Evolutionary conservation across 1,140 invertebrate species (phyloP), one percentile per base, ranked within the genome.

Genomic region (Heliothis virescens): DNA sequence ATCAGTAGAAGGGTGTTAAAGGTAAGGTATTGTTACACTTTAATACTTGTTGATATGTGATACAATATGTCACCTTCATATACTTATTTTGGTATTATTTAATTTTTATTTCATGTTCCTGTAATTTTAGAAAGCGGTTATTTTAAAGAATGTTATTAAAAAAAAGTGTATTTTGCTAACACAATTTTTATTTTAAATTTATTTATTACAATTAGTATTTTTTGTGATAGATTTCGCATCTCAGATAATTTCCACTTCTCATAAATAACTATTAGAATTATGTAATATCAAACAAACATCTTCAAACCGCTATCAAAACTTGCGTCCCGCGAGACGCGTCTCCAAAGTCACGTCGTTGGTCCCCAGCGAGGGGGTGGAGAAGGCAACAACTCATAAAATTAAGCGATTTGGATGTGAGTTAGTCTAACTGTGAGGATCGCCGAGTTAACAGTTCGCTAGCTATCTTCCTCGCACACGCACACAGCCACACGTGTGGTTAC

Each of bases 301-400:
- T 15, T 10, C 26, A 21, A 74, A 26, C 41, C 53, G 15, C 52
- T 47, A 10, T 60, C 69, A 55, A 41, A 55, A 72, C 53, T 72
- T 34, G 53, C 16, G 79, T 52, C 53, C 13, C 59, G 41, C 18
- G 9, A 50, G 41, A 82, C 92, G 91, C 80, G 65, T 12, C 41
- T 74, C 16, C 83, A 94, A 94, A 83, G 90, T 91, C 84, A 91
- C 80, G 79, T 21, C 86, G 74, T 62, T 7, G 65, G 71, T 67
- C 77, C 79, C 80, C 84, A 84, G 74, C 65, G 86, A 90, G 93
- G 92, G 92, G 93, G 93, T 94, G 93, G 93, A 92, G 94, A 94
- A 95, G 94, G 93, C 94, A 94, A 94, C 94, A 95, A 95, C 94
- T 95, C 94, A 95, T 95, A 95, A 95, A 95, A 95, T 95, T 94